Evolutionary conservation across 2,797 vertebrate species (phyloP).

Genomic region (Melanotaenia trifasciata): DNA sequence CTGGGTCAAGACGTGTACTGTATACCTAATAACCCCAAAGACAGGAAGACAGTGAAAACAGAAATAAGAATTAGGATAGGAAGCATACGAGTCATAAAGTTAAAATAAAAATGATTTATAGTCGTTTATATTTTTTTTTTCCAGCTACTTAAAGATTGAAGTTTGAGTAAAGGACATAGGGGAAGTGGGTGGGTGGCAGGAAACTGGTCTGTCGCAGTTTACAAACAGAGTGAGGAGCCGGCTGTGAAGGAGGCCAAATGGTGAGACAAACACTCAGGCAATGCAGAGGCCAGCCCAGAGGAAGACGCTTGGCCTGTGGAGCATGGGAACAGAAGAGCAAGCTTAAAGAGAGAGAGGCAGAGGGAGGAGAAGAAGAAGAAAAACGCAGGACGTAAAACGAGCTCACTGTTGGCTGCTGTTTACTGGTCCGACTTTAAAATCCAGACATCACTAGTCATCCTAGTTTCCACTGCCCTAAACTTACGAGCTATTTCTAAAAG

Average conservation of each 20-base stretch:
- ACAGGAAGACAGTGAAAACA: slow-evolving; percentile 13
- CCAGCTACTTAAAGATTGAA: slow-evolving; percentile 19
- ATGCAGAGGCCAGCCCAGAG: slow-evolving; percentile 61
- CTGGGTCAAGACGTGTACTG: slow-evolving; percentile 40
- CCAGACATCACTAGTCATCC: slow-evolving; percentile 70
- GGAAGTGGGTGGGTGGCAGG: slow-evolving; percentile 45
- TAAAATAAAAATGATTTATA: slow-evolving; percentile 33
- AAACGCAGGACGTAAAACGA: slow-evolving; percentile 67
- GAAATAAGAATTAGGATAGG: slow-evolving; percentile 16
- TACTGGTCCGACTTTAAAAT: slow-evolving; percentile 55
- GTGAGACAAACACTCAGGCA: slow-evolving; percentile 54
- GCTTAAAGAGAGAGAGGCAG: slow-evolving; percentile 34
- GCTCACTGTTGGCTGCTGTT: slow-evolving; percentile 65
- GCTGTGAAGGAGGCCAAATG: slow-evolving; percentile 46
- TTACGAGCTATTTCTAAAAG: slow-evolving; percentile 59
- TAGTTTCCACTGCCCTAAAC: slow-evolving; percentile 74
- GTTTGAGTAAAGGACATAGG: background rate
- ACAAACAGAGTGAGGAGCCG: slow-evolving; percentile 68
- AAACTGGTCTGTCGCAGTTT: slow-evolving; percentile 68
- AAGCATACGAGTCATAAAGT: slow-evolving; percentile 30
- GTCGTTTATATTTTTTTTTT: slow-evolving; percentile 22
- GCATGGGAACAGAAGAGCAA: slow-evolving; percentile 72
- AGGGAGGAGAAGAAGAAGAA: background rate
- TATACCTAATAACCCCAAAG: slow-evolving; percentile 18
- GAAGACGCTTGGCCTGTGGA: slow-evolving; percentile 74